Evolutionary conservation across 2,888 invertebrate genomes (phyloP).

Genomic region (Sycophila texana): DNA sequence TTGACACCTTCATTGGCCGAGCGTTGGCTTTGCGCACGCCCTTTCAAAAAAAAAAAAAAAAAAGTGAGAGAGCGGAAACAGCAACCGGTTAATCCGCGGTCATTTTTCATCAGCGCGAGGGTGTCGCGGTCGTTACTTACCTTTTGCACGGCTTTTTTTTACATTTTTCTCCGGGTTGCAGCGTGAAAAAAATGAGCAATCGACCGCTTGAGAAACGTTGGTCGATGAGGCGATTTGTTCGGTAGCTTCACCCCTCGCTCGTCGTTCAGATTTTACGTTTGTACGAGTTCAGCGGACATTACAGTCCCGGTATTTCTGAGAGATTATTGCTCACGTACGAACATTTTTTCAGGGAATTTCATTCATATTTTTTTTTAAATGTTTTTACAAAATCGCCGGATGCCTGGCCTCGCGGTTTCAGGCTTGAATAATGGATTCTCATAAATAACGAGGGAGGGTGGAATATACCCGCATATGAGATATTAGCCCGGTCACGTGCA

Average conservation of each 20-base stretch:
- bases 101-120: conserved; percentile 18
- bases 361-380: too few species aligned
- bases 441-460: too few species aligned
- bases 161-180: neutral
- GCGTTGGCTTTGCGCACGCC: neutral
- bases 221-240: conserved; percentile 50
- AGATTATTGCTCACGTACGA: too few species aligned
- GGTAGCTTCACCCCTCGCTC: neutral
- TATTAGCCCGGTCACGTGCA: too few species aligned
- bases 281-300: too few species aligned
- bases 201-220: conserved; percentile 1
- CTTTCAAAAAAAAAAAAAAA: neutral
- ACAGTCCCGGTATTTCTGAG: too few species aligned
- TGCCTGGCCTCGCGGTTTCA: too few species aligned
- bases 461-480: too few species aligned
- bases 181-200: conserved; percentile 37
- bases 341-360: too few species aligned
- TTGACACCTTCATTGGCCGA: conserved; percentile 44
- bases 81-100: conserved; percentile 17
- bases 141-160: neutral
- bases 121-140: conserved; percentile 4
- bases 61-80: too few species aligned
- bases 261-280: neutral
- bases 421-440: too few species aligned
- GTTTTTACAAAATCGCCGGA: too few species aligned